A percentile compares a stretch with the other conserved stretches of the same genome.
phyloP scores from a whole-genome alignment of 2,113 vertebrate species.

The Benitochromis conjunctus region DNA sequence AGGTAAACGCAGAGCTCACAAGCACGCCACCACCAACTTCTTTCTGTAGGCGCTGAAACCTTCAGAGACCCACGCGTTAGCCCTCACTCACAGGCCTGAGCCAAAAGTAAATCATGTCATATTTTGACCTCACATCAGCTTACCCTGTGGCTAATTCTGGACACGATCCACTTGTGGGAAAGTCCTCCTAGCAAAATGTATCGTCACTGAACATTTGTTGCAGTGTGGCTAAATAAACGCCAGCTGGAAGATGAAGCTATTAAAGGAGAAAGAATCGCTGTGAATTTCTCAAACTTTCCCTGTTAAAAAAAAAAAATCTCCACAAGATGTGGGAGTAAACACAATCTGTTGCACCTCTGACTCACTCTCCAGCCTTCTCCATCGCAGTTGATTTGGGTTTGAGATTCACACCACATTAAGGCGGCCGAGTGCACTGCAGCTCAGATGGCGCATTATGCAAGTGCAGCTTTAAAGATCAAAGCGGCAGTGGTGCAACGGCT shows the following conservation, averaged over 20 bases:
- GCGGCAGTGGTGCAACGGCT: background rate
- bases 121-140: background rate
- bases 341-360: slow-evolving; percentile 42
- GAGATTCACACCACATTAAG: slow-evolving; percentile 36
- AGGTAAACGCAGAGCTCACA: background rate
- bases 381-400: background rate
- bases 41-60: slow-evolving; percentile 3
- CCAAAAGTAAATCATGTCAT: slow-evolving; percentile 22
- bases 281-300: background rate
- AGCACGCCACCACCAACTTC: background rate
- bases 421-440: background rate
- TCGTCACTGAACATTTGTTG: background rate
- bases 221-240: background rate
- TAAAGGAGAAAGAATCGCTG: background rate
- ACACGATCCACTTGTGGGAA: background rate
- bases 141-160: background rate
- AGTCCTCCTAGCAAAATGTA: background rate
- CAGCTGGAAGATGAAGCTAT: background rate
- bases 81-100: background rate
- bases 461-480: background rate
- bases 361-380: slow-evolving; percentile 29
- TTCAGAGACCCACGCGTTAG: background rate
- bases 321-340: slow-evolving; percentile 42
- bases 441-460: slow-evolving; percentile 39
- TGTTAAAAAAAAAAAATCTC: background rate